Percentiles rank a stretch among this genome's conserved stretches.
phyloP scores from a whole-genome alignment of 2,888 invertebrate species.

The Seladonia tumulorum region DNA sequence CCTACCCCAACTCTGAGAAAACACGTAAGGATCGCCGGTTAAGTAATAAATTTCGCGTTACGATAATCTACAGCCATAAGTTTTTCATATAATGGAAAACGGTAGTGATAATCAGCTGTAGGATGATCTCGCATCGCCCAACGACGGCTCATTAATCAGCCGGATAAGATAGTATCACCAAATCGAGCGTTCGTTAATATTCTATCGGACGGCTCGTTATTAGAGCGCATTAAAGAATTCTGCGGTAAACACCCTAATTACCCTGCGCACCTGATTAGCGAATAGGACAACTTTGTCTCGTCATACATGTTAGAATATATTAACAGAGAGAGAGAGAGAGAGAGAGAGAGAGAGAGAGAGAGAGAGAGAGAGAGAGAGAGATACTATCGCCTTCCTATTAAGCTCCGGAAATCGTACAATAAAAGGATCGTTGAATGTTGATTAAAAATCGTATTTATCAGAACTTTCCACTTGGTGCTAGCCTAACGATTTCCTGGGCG shows the following conservation, averaged over 20 bases:
- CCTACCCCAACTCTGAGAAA: too few species aligned
- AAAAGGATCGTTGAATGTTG: neutral
- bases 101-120: conserved; percentile 14
- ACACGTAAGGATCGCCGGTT: too few species aligned
- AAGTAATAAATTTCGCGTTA: neutral
- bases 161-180: conserved; percentile 39
- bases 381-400: neutral
- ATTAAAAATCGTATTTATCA: neutral
- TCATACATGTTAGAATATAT: neutral
- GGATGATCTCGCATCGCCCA: neutral
- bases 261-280: neutral
- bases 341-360: neutral
- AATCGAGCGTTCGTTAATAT: conserved; percentile 40
- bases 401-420: neutral
- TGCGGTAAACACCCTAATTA: conserved; percentile 19
- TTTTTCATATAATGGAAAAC: conserved; percentile 4
- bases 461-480: neutral
- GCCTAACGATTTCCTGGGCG: neutral
- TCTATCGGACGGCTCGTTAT: conserved; percentile 34
- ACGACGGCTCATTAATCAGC: conserved; percentile 25
- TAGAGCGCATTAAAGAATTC: conserved; percentile 20
- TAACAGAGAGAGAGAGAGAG: neutral
- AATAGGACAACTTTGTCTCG: conserved; percentile 3
- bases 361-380: neutral
- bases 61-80: neutral